A percentile compares a stretch with the other conserved stretches of the same genome.
Evolutionary conservation across 2,888 invertebrate species (phyloP).

Genomic region (Drosophila lutescens): DNA sequence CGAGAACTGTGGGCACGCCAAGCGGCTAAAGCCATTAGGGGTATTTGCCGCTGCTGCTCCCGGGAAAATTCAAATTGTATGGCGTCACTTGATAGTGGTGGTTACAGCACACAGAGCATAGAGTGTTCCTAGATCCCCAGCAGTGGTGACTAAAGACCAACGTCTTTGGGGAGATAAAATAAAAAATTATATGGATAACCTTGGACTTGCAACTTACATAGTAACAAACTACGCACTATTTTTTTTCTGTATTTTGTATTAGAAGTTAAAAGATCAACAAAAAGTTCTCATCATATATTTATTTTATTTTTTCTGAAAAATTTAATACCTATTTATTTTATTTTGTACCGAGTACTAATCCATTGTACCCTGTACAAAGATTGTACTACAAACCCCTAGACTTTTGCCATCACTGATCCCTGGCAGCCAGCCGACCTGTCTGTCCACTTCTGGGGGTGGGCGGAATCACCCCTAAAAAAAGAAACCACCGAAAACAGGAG

Average conservation of each 20-base stretch:
- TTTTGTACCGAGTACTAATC: too few relatives aligned
- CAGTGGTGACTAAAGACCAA: not conserved
- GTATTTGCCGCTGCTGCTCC: constrained; percentile 33
- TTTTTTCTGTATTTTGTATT: too few relatives aligned
- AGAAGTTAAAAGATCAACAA: too few relatives aligned
- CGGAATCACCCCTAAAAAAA: constrained; percentile 64
- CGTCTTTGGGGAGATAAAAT: not conserved
- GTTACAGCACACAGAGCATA: constrained; percentile 33
- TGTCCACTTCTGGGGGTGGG: constrained; percentile 17
- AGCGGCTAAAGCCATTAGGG: constrained; percentile 40
- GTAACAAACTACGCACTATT: not conserved
- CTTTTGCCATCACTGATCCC: constrained; percentile 42
- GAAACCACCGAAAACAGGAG: constrained; percentile 37
- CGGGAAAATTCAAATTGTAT: constrained; percentile 67
- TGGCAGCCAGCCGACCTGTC: constrained; percentile 36
- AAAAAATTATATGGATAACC: not conserved
- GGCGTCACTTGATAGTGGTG: constrained; percentile 71
- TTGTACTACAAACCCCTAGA: constrained; percentile 12
- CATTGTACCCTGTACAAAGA: not conserved
- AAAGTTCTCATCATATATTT: too few relatives aligned
- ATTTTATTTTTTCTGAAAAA: not conserved
- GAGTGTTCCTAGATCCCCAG: constrained; percentile 51
- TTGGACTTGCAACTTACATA: not conserved
- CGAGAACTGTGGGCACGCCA: constrained; percentile 67
- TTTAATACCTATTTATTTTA: not conserved